A percentile compares a stretch with the other conserved stretches of the same genome.
phyloP scores from a whole-genome alignment of 2,888 invertebrate species.

The Drosophila macrospina region DNA sequence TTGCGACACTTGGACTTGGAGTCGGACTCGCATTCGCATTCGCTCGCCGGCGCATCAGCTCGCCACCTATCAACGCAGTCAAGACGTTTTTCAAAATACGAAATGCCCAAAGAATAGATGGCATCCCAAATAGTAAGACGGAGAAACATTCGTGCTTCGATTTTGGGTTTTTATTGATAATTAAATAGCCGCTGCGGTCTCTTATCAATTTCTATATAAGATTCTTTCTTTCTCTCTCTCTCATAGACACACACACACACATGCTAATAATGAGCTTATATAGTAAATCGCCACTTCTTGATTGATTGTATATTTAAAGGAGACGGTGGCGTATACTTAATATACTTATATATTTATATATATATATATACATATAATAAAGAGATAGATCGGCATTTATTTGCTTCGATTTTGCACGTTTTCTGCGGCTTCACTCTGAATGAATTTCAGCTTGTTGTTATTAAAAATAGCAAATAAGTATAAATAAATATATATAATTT shows the following conservation, averaged over 20 bases:
- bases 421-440: slow-evolving; percentile 59
- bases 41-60: not conserved
- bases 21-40: not conserved
- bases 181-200: slow-evolving; percentile 43
- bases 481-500: slow-evolving; percentile 39
- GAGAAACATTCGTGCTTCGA: slow-evolving; percentile 44
- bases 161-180: slow-evolving; percentile 61
- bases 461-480: slow-evolving; percentile 63
- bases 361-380: no score
- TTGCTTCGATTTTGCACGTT: slow-evolving; percentile 33
- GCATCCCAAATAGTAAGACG: slow-evolving; percentile 2
- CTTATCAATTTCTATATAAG: slow-evolving; percentile 61
- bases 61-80: not conserved
- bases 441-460: slow-evolving; percentile 59
- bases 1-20: slow-evolving; percentile 35
- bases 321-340: slow-evolving; percentile 64
- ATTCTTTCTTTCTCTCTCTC: slow-evolving; percentile 5
- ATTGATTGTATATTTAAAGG: slow-evolving; percentile 2
- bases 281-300: slow-evolving; percentile 31
- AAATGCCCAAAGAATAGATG: slow-evolving; percentile 43
- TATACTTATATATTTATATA: slow-evolving; percentile 35
- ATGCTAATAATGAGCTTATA: slow-evolving; percentile 12
- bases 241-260: slow-evolving; percentile 1
- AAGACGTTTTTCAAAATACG: not conserved
- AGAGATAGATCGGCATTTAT: slow-evolving; percentile 60